Conservation (phyloP, 2,888 invertebrate genomes). For the Limnephilus lunatus region DNA sequence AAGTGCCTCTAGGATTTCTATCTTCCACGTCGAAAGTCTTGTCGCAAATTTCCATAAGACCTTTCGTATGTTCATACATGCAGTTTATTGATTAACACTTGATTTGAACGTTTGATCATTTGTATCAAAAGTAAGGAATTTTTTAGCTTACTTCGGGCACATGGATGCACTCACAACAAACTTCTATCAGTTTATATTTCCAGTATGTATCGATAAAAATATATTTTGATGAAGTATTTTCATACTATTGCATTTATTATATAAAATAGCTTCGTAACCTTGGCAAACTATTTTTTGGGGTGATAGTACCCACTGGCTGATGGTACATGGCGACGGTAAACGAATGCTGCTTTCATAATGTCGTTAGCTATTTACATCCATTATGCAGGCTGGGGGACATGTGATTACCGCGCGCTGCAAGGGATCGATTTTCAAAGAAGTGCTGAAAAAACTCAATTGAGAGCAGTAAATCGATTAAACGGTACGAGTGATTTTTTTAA, state of each 20-base stretch:
- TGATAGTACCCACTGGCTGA: not conserved
- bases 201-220: too few relatives aligned
- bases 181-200: too few relatives aligned
- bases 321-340: conserved; percentile 20
- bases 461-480: not conserved
- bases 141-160: too few relatives aligned
- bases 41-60: too few relatives aligned
- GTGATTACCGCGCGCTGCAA: conserved; percentile 8
- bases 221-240: not conserved
- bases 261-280: not conserved
- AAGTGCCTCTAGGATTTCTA: too few relatives aligned
- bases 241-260: not conserved
- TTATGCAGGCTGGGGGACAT: conserved; percentile 18
- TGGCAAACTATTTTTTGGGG: not conserved
- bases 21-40: too few relatives aligned
- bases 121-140: too few relatives aligned
- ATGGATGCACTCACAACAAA: too few relatives aligned
- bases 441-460: not conserved
- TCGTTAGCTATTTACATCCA: conserved; percentile 47
- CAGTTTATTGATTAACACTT: too few relatives aligned
- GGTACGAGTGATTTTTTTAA: not conserved
- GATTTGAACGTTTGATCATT: too few relatives aligned
- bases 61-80: too few relatives aligned
- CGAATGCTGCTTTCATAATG: conserved; percentile 32
- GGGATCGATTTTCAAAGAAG: conserved; percentile 6